phyloP scores from a whole-genome alignment of 2,888 invertebrate species.

The Lasiommata megera region DNA sequence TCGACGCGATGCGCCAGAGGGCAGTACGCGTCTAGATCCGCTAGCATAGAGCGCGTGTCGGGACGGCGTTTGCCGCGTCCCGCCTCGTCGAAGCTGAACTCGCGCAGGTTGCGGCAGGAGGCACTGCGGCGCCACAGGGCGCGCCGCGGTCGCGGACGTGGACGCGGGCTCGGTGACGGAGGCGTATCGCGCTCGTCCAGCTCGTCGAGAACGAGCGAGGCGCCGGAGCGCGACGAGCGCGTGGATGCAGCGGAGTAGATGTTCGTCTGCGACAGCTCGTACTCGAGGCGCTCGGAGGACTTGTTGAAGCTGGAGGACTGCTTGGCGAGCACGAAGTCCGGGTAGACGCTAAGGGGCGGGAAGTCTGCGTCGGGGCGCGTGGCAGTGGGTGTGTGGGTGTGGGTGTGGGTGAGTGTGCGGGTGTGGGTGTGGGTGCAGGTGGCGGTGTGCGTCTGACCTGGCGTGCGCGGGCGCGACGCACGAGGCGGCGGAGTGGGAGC shows the following conservation, averaged over 20 bases:
- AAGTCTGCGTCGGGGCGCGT: constrained; percentile 56
- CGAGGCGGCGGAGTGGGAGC: constrained; percentile 78
- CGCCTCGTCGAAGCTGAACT: constrained; percentile 87
- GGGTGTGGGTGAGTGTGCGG: constrained; percentile 40
- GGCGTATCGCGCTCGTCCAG: constrained; percentile 31
- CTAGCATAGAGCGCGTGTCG: constrained; percentile 62
- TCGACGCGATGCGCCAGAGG: constrained; percentile 76
- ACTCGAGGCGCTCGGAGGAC: constrained; percentile 77
- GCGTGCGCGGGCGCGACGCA: constrained; percentile 63
- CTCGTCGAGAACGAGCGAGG: constrained; percentile 54
- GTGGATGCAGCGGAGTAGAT: constrained; percentile 77
- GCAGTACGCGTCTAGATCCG: constrained; percentile 63
- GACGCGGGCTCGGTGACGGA: constrained; percentile 22
- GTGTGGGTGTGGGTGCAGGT: constrained; percentile 39
- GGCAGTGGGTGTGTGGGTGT: constrained; percentile 60
- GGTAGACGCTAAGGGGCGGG: constrained; percentile 70
- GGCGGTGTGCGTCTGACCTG: constrained; percentile 64
- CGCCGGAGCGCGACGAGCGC: constrained; percentile 67
- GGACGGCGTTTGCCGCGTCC: constrained; percentile 83
- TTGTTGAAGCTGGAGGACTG: constrained; percentile 68
- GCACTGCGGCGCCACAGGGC: constrained; percentile 89
- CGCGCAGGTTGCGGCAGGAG: constrained; percentile 91
- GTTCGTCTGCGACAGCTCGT: constrained; percentile 80
- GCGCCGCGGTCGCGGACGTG: constrained; percentile 47
- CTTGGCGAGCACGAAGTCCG: constrained; percentile 70